Percentiles rank a stretch among this genome's conserved stretches.
phyloP scores from a whole-genome alignment of 1,140 invertebrate genomes.

The Cataglyphis hispanica region DNA sequence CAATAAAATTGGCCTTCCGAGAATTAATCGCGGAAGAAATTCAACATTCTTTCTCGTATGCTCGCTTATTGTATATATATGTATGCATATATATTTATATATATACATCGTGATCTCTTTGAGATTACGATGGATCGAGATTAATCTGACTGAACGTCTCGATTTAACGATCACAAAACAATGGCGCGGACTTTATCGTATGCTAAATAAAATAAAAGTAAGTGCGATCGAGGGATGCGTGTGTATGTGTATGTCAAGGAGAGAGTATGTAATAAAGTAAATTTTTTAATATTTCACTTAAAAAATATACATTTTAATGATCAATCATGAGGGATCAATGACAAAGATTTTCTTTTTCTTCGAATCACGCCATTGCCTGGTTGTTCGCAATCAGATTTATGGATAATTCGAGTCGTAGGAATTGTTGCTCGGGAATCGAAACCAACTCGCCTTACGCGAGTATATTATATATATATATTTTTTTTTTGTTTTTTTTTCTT shows the following conservation, averaged over 20 bases:
- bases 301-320: slow-evolving; percentile 67
- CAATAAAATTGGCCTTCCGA: not conserved
- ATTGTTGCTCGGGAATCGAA: slow-evolving; percentile 23
- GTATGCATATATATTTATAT: too few species aligned
- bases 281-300: slow-evolving; percentile 48
- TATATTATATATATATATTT: too few species aligned
- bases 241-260: not conserved
- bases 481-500: not conserved
- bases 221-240: slow-evolving; percentile 20
- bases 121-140: not conserved
- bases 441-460: not conserved
- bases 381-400: slow-evolving; percentile 20
- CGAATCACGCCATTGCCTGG: slow-evolving; percentile 53
- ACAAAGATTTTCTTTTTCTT: slow-evolving; percentile 49
- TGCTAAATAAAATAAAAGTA: not conserved
- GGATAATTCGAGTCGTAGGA: slow-evolving; percentile 34
- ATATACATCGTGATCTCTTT: not conserved
- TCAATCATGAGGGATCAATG: slow-evolving; percentile 56
- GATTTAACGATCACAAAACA: slow-evolving; percentile 25
- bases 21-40: slow-evolving; percentile 19
- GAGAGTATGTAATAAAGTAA: slow-evolving; percentile 43
- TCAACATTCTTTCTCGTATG: slow-evolving; percentile 21
- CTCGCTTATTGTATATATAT: not conserved
- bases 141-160: not conserved
- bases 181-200: slow-evolving; percentile 21